Percentiles rank a stretch among this genome's conserved stretches.
Evolutionary conservation across 1,140 invertebrate species (phyloP).

Genomic region (Chelonus insularis): DNA sequence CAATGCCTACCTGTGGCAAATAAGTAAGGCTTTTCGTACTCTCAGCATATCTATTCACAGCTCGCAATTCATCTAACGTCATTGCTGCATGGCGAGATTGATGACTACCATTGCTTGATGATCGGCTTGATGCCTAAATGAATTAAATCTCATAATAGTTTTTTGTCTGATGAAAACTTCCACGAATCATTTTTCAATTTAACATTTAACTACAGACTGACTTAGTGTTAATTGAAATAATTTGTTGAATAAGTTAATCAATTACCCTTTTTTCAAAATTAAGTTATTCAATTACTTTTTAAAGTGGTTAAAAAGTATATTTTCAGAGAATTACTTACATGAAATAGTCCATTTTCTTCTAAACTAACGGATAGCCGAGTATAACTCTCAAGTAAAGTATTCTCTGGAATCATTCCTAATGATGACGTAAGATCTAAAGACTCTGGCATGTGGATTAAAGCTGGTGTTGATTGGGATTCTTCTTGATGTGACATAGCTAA

Average conservation of each 20-base stretch:
- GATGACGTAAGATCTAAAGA: slow-evolving; percentile 61
- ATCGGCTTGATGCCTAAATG: slow-evolving; percentile 63
- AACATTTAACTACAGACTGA: too few relatives aligned
- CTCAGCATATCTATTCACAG: slow-evolving; percentile 88
- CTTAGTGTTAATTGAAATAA: too few relatives aligned
- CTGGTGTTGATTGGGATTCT: slow-evolving; percentile 84
- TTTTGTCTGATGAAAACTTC: too few relatives aligned
- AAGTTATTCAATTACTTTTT: too few relatives aligned
- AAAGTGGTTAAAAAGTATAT: too few relatives aligned
- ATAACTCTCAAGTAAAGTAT: slow-evolving; percentile 81
- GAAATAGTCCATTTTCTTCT: slow-evolving; percentile 81
- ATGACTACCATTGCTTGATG: slow-evolving; percentile 68
- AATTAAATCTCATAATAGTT: background rate
- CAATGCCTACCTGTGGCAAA: slow-evolving; percentile 78
- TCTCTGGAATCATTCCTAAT: slow-evolving; percentile 80
- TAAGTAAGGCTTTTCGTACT: slow-evolving; percentile 89
- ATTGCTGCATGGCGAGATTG: slow-evolving; percentile 61
- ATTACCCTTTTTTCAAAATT: too few relatives aligned
- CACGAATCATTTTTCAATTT: too few relatives aligned
- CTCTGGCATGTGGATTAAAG: slow-evolving; percentile 70
- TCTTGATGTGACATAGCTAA: slow-evolving; percentile 70
- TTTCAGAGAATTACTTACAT: slow-evolving; percentile 67
- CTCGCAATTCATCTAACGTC: slow-evolving; percentile 81
- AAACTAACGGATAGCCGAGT: slow-evolving; percentile 82
- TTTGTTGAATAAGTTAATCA: too few relatives aligned